A percentile compares a stretch with the other conserved stretches of the same genome.
phyloP scores from a whole-genome alignment of 2,113 vertebrate species.

The Etheostoma cragini region DNA sequence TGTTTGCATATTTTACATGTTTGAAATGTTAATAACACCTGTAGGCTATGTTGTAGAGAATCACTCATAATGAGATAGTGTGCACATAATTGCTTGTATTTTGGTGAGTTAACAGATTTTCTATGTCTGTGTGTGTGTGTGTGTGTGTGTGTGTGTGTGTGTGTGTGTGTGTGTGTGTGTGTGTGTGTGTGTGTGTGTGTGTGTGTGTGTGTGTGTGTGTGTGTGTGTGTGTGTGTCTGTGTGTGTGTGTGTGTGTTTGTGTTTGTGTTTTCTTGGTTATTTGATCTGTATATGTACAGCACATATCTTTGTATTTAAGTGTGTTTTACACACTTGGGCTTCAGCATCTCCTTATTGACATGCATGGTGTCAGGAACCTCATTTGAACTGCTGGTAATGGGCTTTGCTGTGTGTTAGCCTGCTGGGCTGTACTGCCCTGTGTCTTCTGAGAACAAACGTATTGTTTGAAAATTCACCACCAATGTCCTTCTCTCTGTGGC shows the following conservation, averaged over 20 bases:
- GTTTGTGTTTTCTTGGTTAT: not conserved
- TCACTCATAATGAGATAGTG: constrained; percentile 40
- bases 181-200: too few species aligned
- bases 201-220: too few species aligned
- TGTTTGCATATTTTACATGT: constrained; percentile 70
- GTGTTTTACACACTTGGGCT: constrained; percentile 24
- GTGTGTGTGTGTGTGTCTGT: too few species aligned
- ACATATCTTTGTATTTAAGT: constrained; percentile 5
- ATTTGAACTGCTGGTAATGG: constrained; percentile 47
- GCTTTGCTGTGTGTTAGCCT: constrained; percentile 58
- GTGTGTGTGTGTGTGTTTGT: not conserved
- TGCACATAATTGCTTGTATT: constrained; percentile 41
- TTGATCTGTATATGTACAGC: constrained; percentile 5
- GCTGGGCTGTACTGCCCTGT: constrained; percentile 34
- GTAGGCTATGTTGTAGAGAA: constrained; percentile 59
- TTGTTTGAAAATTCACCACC: constrained; percentile 39
- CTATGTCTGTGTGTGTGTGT: not conserved
- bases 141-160: too few species aligned
- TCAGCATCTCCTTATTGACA: constrained; percentile 55
- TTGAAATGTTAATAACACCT: constrained; percentile 76
- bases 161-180: too few species aligned
- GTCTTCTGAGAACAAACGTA: constrained; percentile 18
- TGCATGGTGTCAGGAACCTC: constrained; percentile 57
- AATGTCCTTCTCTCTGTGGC: not conserved
- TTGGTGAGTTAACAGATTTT: constrained; percentile 16